Evolutionary conservation across 30 jellyfish, hydroid and myxozoan genomes (phyloP), one percentile per base, ranked within the genome.

Genomic region (Aurelia sp.): DNA sequence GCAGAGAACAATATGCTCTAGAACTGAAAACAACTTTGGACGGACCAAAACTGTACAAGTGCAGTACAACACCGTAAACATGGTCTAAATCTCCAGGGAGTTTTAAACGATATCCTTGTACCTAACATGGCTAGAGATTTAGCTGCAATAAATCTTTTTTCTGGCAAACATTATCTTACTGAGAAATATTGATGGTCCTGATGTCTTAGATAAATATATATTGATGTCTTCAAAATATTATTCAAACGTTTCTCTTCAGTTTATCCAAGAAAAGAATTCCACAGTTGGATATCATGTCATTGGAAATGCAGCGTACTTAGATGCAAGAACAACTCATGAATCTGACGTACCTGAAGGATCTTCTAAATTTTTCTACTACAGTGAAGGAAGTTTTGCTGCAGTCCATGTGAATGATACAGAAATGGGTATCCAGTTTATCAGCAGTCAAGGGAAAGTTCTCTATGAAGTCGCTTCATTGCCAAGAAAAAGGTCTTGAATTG

Each of bases 381-480:
- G 80, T 11, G 19, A 21, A 33, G 98, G 98, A 18, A 95, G 98
- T 1, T 87, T 86, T 50, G 98, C 97, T 8, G 66, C 78, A n/a
- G 88, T 77, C 18, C 78, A 37, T 12, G 96, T 74, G 6, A 74
- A 86, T 40, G 84, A 71, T 35, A 67, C 57, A 13, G 30, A 74
- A 15, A 27, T 92, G 87, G 19, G 30, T 9, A 35, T 92, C 5
- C 62, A 47, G 27, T 78, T 92, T 64, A 44, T 86, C 72, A 89
- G 84, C 62, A 21, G 73, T 31, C 15, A 66, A 5, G 98, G 96
- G 11, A 37, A 44, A 6, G 64, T 30, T 17, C 84, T 92, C 40
- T 73, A 92, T 52, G 63, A 71, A 62, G 74, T 48, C 17, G 16
- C 23, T 17, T 82, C 92, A 67, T 7, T 23, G 15, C 88, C 88